These are phyloP conservation scores for Rhagophthalmus giganteus DNA, from an alignment of 2,888 invertebrate species.

Conservation along the genomic window DNA sequence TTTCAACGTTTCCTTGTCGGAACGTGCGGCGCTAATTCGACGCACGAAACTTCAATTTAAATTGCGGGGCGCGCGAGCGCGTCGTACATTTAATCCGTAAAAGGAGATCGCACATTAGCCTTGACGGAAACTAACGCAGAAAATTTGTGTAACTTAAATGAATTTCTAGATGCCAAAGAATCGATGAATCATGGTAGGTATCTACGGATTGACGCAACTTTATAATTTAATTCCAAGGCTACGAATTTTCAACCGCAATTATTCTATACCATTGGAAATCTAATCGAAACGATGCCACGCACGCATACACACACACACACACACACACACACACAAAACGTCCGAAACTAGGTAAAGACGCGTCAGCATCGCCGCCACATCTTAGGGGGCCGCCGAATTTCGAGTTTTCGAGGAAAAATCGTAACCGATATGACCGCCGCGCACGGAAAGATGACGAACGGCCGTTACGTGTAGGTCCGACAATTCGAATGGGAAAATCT, in stretches of 20 bases:
- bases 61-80: slow-evolving; percentile 6
- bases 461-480: too few relatives aligned
- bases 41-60: slow-evolving; percentile 19
- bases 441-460: too few relatives aligned
- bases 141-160: slow-evolving; percentile 27
- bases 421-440: too few relatives aligned
- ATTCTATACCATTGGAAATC: slow-evolving; percentile 7
- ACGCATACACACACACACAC: too few relatives aligned
- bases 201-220: slow-evolving; percentile 31
- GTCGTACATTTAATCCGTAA: slow-evolving; percentile 20
- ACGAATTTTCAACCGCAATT: slow-evolving; percentile 29
- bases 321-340: too few relatives aligned
- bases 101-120: slow-evolving; percentile 28
- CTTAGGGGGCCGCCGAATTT: too few relatives aligned
- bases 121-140: slow-evolving; percentile 23
- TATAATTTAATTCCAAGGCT: slow-evolving; percentile 32
- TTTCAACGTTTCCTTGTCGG: slow-evolving; percentile 29
- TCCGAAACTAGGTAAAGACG: too few relatives aligned
- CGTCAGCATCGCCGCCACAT: background rate
- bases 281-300: slow-evolving; percentile 9
- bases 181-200: slow-evolving; percentile 29
- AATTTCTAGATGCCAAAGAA: slow-evolving; percentile 32
- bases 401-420: too few relatives aligned
- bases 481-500: too few relatives aligned
- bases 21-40: slow-evolving; percentile 21